Evolutionary conservation across 2,113 vertebrate genomes (phyloP).

Genomic region (Nycticebus coucang): DNA sequence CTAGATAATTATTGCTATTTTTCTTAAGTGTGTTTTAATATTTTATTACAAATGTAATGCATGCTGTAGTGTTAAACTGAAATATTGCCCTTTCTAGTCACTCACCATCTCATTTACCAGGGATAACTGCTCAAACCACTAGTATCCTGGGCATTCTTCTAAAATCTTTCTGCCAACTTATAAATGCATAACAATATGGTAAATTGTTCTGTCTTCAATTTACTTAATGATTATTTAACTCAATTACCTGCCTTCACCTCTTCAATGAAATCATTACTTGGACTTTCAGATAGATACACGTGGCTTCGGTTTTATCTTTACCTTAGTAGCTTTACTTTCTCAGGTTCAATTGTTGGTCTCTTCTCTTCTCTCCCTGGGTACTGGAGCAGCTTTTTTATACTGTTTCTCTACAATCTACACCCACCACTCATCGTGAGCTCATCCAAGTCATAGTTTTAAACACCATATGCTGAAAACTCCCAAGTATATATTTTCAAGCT

Average conservation of each 20-base stretch:
- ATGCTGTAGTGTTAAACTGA: not conserved
- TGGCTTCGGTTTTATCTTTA: not conserved
- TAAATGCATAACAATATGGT: not conserved
- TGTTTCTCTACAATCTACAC: conserved; percentile 19
- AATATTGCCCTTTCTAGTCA: not conserved
- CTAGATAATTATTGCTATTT: not conserved
- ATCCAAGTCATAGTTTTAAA: conserved; percentile 67
- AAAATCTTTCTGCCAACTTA: not conserved
- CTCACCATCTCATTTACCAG: not conserved
- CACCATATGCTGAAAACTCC: conserved; percentile 63
- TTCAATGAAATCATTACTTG: not conserved
- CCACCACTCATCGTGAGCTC: conserved; percentile 8
- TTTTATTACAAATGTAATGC: not conserved
- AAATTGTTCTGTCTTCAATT: not conserved
- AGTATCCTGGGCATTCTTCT: not conserved
- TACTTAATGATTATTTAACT: not conserved
- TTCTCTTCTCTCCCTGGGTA: not conserved
- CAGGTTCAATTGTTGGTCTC: not conserved
- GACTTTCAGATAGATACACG: not conserved
- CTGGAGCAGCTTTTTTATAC: conserved; percentile 3
- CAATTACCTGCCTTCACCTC: not conserved
- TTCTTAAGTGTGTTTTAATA: not conserved
- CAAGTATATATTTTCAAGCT: conserved; percentile 45
- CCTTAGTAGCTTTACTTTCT: not conserved
- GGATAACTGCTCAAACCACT: not conserved